phyloP scores from a whole-genome alignment of 2,113 vertebrate species.

The Scalopus aquaticus region DNA sequence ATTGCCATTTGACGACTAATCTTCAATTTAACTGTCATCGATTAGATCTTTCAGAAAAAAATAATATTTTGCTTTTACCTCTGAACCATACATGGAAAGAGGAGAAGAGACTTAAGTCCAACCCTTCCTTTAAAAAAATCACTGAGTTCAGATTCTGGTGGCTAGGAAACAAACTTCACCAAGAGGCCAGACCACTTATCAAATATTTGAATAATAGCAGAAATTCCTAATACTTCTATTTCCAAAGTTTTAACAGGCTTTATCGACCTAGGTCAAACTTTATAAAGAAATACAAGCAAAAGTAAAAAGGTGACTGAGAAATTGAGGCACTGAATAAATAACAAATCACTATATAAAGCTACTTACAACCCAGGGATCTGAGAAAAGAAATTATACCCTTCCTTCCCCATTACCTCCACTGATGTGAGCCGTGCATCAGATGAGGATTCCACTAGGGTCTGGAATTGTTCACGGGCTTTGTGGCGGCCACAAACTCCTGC shows the following conservation, averaged over 20 bases:
- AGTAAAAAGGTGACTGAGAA: background rate
- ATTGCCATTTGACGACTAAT: background rate
- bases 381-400: background rate
- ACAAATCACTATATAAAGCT: background rate
- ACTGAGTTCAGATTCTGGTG: background rate
- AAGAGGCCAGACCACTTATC: background rate
- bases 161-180: background rate
- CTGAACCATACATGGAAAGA: background rate
- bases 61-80: background rate
- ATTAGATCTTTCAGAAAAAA: slow-evolving; percentile 36
- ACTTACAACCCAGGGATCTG: background rate
- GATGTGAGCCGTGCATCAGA: background rate
- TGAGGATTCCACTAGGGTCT: background rate
- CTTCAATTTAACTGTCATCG: background rate
- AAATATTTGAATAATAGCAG: background rate
- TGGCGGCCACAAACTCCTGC: background rate
- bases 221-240: slow-evolving; percentile 5
- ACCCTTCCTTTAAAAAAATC: background rate
- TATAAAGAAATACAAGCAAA: background rate
- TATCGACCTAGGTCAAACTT: background rate
- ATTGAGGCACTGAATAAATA: background rate
- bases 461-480: background rate
- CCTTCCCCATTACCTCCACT: background rate
- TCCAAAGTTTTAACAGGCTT: background rate
- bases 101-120: background rate